phyloP scores from a whole-genome alignment of 2,797 vertebrate species.

The Cryptoprocta ferox region DNA sequence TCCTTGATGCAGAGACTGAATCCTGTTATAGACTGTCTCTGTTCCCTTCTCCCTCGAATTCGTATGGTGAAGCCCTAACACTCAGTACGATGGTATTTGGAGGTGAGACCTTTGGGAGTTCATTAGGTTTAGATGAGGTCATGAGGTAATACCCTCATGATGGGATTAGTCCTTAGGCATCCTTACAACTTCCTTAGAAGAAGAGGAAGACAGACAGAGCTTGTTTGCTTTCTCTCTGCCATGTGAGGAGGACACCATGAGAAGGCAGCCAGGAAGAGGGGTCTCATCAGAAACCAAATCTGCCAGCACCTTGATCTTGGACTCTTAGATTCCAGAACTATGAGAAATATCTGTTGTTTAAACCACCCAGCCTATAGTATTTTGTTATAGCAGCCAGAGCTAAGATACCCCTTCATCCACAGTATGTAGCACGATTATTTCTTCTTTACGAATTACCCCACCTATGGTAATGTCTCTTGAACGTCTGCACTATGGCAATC shows the following conservation, averaged over 20 bases:
- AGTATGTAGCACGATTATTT: not conserved
- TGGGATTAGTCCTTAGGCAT: not conserved
- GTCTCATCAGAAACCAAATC: not conserved
- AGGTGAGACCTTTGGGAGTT: not conserved
- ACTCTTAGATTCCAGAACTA: not conserved
- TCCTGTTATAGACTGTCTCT: not conserved
- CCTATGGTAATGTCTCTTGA: not conserved
- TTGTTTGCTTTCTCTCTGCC: not conserved
- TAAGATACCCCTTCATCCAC: not conserved
- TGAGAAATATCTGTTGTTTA: not conserved
- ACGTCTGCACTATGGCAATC: not conserved
- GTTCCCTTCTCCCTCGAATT: not conserved
- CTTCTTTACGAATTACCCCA: not conserved
- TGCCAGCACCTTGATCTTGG: not conserved
- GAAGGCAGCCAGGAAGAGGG: not conserved
- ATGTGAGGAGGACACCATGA: not conserved
- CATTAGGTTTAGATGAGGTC: not conserved
- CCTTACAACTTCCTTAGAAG: not conserved
- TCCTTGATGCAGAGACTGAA: too few relatives aligned
- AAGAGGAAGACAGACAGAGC: not conserved
- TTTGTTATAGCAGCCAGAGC: not conserved
- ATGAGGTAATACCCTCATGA: not conserved
- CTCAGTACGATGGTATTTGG: not conserved
- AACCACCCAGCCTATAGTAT: not conserved
- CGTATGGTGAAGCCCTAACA: not conserved